Conservation (phyloP, 2,797 vertebrate species). For the Lithobates sylvaticus region DNA sequence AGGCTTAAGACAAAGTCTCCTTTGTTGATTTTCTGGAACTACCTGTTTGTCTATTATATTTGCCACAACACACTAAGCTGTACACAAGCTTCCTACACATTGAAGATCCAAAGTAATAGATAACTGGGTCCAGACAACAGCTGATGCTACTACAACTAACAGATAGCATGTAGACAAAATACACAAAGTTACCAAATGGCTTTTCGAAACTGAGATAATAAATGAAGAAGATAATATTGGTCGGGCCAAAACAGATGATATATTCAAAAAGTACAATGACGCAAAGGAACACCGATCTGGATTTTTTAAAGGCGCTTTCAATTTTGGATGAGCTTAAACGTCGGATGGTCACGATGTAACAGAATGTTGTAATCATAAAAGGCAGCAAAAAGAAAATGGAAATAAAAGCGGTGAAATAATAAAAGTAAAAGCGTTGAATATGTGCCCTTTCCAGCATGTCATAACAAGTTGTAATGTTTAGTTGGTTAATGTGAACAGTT, state of each 20-base stretch:
- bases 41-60: too few relatives aligned
- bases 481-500: constrained; percentile 57
- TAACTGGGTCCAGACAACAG: constrained; percentile 89
- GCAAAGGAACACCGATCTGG: constrained; percentile 82
- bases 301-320: constrained; percentile 81
- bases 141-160: constrained; percentile 90
- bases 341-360: constrained; percentile 84
- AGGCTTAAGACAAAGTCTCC: too few relatives aligned
- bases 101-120: constrained; percentile 92
- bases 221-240: constrained; percentile 86
- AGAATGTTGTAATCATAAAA: constrained; percentile 78
- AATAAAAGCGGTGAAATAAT: constrained; percentile 84
- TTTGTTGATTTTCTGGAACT: too few relatives aligned
- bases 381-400: constrained; percentile 86
- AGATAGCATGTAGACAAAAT: constrained; percentile 65
- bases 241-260: constrained; percentile 88
- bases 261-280: constrained; percentile 87
- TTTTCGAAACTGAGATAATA: constrained; percentile 78
- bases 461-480: constrained; percentile 59
- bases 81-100: constrained; percentile 87
- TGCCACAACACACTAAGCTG: constrained; percentile 74
- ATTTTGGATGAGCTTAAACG: constrained; percentile 79
- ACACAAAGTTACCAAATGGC: constrained; percentile 74
- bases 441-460: constrained; percentile 78
- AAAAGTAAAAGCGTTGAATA: constrained; percentile 71